Evolutionary conservation across 2,797 vertebrate species (phyloP).

Genomic region (Salmo trutta): DNA sequence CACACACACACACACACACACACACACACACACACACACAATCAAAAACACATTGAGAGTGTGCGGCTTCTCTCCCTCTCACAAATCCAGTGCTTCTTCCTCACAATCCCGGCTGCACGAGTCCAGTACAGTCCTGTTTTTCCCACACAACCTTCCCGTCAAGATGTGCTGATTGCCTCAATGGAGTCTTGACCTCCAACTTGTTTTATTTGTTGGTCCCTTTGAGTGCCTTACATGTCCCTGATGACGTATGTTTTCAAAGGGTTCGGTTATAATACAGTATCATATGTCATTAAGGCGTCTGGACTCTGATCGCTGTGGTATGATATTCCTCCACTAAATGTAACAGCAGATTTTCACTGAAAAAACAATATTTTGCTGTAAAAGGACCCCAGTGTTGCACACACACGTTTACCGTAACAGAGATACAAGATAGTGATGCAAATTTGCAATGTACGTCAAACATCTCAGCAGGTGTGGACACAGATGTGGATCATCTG

Average conservation of each 20-base stretch:
- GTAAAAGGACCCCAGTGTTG: background rate
- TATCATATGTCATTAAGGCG: conserved; percentile 1
- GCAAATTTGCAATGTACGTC: conserved; percentile 12
- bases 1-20: no score
- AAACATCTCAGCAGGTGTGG: conserved; percentile 8
- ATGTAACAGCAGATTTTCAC: background rate
- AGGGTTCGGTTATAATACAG: background rate
- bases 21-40: no score
- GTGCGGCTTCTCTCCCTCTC: conserved; percentile 15
- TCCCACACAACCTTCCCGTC: no score
- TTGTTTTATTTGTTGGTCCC: conserved; percentile 25
- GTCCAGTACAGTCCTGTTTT: no score
- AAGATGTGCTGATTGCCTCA: conserved; percentile 36
- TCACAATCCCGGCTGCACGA: background rate
- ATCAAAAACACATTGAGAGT: conserved; percentile 67
- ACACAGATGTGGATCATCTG: conserved; percentile 44
- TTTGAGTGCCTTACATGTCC: background rate
- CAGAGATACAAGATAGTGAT: background rate
- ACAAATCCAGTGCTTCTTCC: conserved; percentile 30
- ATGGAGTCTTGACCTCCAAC: conserved; percentile 51
- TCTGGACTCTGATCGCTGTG: background rate
- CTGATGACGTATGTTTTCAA: conserved; percentile 1
- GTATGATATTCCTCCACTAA: background rate
- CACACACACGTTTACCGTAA: conserved; percentile 1
- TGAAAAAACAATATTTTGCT: background rate